These are phyloP conservation scores for Aelia acuminata DNA, from an alignment of 2,888 invertebrate species.

Conservation along the genomic window DNA sequence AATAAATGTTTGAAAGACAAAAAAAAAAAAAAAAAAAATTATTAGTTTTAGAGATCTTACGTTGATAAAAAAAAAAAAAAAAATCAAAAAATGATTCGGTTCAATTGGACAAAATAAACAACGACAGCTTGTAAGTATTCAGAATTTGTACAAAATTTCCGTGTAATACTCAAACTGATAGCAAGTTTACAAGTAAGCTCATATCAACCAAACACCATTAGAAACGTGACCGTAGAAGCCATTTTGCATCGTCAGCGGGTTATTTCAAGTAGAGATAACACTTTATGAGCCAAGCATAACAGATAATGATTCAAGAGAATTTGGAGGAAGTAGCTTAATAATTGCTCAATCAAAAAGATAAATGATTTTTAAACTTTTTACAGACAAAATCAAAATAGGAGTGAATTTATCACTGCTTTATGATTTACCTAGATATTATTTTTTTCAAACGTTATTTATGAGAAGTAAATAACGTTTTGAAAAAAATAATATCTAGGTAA, in stretches of 20 bases:
- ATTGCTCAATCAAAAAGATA: background rate
- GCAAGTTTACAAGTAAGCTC: background rate
- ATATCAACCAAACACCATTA: background rate
- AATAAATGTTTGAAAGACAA: too few species aligned
- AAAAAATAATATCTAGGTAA: too few species aligned
- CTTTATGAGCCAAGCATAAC: background rate
- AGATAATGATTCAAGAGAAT: background rate
- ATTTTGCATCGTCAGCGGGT: background rate
- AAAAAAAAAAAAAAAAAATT: too few species aligned
- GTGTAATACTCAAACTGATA: background rate
- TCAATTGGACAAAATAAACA: too few species aligned
- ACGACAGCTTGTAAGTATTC: too few species aligned
- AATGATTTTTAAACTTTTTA: background rate
- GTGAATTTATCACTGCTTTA: too few species aligned
- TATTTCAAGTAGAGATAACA: background rate
- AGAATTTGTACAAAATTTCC: background rate
- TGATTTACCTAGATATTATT: too few species aligned
- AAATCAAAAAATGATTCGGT: too few species aligned
- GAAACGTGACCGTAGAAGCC: background rate
- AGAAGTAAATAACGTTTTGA: too few species aligned
- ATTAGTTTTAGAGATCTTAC: too few species aligned
- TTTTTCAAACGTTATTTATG: too few species aligned
- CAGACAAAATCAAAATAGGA: background rate
- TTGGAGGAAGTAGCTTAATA: background rate
- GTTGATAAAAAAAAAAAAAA: too few species aligned